Percentiles rank a stretch among this genome's conserved stretches.
These are phyloP conservation scores for Drosophila nr. perissopoda DNA, from an alignment of 2,888 invertebrate species.

Conservation along the genomic window DNA sequence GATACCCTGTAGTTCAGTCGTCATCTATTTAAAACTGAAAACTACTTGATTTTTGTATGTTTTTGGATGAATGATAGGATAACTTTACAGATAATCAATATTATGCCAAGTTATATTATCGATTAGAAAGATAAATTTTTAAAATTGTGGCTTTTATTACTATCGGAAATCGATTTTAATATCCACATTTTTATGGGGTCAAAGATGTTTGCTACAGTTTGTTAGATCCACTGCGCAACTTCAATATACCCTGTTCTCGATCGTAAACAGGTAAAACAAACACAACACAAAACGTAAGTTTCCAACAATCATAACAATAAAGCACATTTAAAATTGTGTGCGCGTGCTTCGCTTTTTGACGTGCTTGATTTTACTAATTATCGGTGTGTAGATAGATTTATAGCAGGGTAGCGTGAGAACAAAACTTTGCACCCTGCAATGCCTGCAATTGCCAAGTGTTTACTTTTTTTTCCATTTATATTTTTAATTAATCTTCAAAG, in stretches of 20 bases:
- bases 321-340: slow-evolving; percentile 69
- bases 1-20: background rate
- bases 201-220: background rate
- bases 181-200: background rate
- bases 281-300: slow-evolving; percentile 28
- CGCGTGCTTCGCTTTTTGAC: slow-evolving; percentile 63
- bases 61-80: too few relatives aligned
- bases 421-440: slow-evolving; percentile 35
- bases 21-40: background rate
- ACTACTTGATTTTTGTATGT: background rate
- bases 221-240: background rate
- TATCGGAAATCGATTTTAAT: background rate
- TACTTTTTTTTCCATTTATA: slow-evolving; percentile 29
- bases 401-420: slow-evolving; percentile 65
- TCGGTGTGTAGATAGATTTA: slow-evolving; percentile 10
- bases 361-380: slow-evolving; percentile 54
- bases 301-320: slow-evolving; percentile 67
- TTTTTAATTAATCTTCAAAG: slow-evolving; percentile 44
- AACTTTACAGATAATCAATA: background rate
- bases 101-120: background rate
- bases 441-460: slow-evolving; percentile 41
- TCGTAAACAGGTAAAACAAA: slow-evolving; percentile 14
- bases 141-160: background rate
- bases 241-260: background rate
- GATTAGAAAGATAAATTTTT: background rate